Evolutionary conservation across 2,113 vertebrate species (phyloP).

Genomic region (Cettia cetti): DNA sequence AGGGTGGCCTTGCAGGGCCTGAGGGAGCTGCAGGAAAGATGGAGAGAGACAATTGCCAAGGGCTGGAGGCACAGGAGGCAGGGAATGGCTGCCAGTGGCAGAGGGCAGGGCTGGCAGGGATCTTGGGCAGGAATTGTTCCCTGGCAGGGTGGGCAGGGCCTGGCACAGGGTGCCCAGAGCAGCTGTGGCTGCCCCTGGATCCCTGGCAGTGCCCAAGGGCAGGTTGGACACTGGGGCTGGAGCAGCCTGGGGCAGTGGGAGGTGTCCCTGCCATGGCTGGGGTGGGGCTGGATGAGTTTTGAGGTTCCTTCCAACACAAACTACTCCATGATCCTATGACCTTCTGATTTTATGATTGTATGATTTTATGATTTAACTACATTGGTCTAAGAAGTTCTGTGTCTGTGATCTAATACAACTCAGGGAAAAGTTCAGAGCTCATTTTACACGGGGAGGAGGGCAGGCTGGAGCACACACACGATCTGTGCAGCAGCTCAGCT

Average conservation of each 20-base stretch:
- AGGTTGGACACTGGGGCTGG: neutral
- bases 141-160: neutral
- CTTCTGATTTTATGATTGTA: neutral
- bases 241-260: neutral
- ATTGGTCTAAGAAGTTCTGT: neutral
- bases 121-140: neutral
- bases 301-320: neutral
- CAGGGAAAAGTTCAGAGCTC: neutral
- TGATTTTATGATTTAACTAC: neutral
- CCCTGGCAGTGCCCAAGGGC: neutral
- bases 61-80: too few relatives aligned
- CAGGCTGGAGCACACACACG: neutral
- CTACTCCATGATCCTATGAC: too few relatives aligned
- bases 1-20: too few relatives aligned
- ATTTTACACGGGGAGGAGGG: rapidly evolving
- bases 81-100: too few relatives aligned
- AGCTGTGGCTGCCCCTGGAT: neutral
- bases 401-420: neutral
- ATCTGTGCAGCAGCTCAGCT: neutral
- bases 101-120: too few relatives aligned
- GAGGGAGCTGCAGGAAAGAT: too few relatives aligned
- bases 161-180: neutral
- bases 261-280: neutral
- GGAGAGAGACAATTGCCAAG: too few relatives aligned
- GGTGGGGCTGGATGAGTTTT: rapidly evolving